Base-by-base conservation (phyloP, 2,113 vertebrate species). In the Heliornis fulica region DNA sequence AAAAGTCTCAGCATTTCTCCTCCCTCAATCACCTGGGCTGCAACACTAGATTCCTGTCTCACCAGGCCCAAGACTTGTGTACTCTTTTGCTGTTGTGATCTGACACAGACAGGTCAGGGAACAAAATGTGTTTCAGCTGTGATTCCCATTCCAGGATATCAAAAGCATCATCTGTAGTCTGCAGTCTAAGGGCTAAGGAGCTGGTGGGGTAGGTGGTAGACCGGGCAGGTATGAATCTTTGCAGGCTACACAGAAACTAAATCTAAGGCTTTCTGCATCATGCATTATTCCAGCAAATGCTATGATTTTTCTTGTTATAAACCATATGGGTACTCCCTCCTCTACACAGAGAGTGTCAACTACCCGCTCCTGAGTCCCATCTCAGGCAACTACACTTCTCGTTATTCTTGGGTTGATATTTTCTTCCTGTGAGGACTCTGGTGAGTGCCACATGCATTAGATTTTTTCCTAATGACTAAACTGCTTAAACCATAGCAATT, bases 121-220 rank as follows among this genome's bases (percentile, higher is more conserved):
- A 86, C 43, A 11, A 79, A 82, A 64, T 43, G 23, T 71, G 3
- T 82, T 9, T 75, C 28, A 11, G 3, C 18, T 22, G 31, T 7
- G 9, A 77, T 72, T 83, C 29, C 20, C 17, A 54, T 41, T 50
- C n/a, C 4, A 1, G 10, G n/a, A n/a, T 19, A 79, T 17, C 11
- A 75, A 53, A 69, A 77, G 10, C 17, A 54, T n/a, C n/a, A 4
- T 1, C 0, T 59, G 11, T 10, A 34, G 26, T 36, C 29, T 61
- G 22, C 16, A 43, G 10, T 51, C 41, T 34, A 75, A 71, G 13
- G 23, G 2, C n/a, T 66, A 50, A 66, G 20, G 50, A 84, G 7
- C 5, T 78, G 54, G 36, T 15, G 15, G n/a, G 5, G 19, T 57
- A 2, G 1, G 1, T 4, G 4, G 13, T 50, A 15, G 12, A 53